Evolutionary conservation across 64 coral and sea anemone species (phyloP).

Genomic region (Porites lutea): DNA sequence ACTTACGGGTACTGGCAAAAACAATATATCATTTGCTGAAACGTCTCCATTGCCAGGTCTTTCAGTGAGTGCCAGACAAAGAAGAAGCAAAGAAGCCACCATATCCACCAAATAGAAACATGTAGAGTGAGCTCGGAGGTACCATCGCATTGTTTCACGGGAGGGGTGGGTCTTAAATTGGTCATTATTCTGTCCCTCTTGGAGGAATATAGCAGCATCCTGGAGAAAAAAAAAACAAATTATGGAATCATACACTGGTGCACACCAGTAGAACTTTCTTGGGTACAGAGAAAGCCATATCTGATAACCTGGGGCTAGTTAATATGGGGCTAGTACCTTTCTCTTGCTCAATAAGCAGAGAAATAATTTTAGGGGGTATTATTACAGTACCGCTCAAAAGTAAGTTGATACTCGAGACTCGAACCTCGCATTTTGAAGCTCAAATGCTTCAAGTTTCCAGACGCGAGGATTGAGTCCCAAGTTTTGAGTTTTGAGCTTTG

Average conservation of each 20-base stretch:
- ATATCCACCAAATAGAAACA: slow-evolving; percentile 88
- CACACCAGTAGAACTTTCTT: background rate
- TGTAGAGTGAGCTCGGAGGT: slow-evolving; percentile 76
- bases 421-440: too few relatives aligned
- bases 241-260: background rate
- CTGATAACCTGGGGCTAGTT: too few relatives aligned
- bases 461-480: too few relatives aligned
- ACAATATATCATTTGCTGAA: background rate
- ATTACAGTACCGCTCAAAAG: too few relatives aligned
- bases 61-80: slow-evolving; percentile 80
- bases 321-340: too few relatives aligned
- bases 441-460: too few relatives aligned
- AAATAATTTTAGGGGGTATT: too few relatives aligned
- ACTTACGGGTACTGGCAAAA: slow-evolving; percentile 76
- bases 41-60: slow-evolving; percentile 42
- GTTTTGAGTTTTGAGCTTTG: too few relatives aligned
- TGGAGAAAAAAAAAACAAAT: slow-evolving; percentile 14
- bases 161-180: slow-evolving; percentile 91
- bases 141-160: slow-evolving; percentile 72
- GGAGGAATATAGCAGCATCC: slow-evolving; percentile 92
- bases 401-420: too few relatives aligned
- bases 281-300: background rate
- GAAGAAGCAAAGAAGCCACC: slow-evolving; percentile 70
- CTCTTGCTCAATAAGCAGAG: too few relatives aligned
- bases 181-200: slow-evolving; percentile 96